These are phyloP conservation scores for Podabrus alpinus DNA, from an alignment of 2,888 invertebrate genomes.

Conservation along the genomic window DNA sequence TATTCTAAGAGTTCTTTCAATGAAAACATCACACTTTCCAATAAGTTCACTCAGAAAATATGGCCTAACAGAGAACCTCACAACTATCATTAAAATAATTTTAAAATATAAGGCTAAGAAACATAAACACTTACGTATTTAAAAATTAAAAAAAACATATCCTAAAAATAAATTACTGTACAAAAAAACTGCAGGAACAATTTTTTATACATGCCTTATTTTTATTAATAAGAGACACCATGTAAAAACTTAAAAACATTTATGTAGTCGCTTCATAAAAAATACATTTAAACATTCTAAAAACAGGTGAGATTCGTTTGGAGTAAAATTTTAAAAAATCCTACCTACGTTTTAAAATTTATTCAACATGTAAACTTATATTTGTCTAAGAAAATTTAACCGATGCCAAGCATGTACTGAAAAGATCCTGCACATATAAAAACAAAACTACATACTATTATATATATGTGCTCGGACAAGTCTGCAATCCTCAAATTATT, in stretches of 20 bases:
- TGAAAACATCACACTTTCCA: neutral
- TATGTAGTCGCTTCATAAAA: neutral
- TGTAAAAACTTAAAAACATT: neutral
- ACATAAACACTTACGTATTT: neutral
- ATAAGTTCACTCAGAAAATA: neutral
- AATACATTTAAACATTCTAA: neutral
- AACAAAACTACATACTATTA: neutral
- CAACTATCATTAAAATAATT: neutral
- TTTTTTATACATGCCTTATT: conserved; percentile 11
- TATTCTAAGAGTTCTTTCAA: neutral
- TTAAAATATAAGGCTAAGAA: neutral
- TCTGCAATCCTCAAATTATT: neutral
- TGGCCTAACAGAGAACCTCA: neutral
- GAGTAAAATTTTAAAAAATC: neutral
- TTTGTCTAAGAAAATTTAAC: neutral
- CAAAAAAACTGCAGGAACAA: conserved; percentile 26
- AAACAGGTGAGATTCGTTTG: neutral
- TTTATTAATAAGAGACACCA: neutral
- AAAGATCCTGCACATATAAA: neutral
- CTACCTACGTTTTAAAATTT: neutral
- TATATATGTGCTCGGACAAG: neutral
- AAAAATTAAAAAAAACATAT: neutral
- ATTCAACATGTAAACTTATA: neutral
- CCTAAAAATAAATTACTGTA: conserved; percentile 35
- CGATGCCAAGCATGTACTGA: neutral